phyloP scores from a whole-genome alignment of 2,888 invertebrate genomes.

The Agrochola litura region DNA sequence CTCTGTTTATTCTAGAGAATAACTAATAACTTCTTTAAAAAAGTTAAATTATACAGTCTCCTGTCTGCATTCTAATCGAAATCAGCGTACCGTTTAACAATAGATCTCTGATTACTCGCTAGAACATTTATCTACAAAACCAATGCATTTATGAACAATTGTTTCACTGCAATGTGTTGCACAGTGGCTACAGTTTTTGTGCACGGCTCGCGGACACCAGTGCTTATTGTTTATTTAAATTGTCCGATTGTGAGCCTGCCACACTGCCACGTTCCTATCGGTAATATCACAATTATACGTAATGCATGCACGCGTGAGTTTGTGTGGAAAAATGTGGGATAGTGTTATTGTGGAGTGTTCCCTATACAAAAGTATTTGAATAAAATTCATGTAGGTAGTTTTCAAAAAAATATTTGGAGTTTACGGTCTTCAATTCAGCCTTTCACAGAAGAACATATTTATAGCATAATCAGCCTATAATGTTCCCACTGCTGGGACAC shows the following conservation, averaged over 20 bases:
- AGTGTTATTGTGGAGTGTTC: not conserved
- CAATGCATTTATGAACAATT: constrained; percentile 4
- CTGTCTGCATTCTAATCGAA: not conserved
- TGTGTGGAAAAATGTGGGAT: constrained; percentile 21
- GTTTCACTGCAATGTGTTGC: constrained; percentile 9
- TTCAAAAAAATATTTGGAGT: not conserved
- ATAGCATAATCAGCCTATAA: too few species aligned
- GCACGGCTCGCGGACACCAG: constrained; percentile 43
- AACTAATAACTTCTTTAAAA: not conserved
- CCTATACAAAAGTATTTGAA: not conserved
- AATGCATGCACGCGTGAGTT: constrained; percentile 36
- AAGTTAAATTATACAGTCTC: not conserved
- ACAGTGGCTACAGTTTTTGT: constrained; percentile 53
- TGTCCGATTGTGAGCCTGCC: constrained; percentile 63
- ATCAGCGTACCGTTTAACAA: not conserved
- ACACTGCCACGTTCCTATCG: constrained; percentile 39
- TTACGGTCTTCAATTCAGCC: not conserved
- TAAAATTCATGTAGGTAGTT: not conserved
- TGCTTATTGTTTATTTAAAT: constrained; percentile 72
- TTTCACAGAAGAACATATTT: not conserved
- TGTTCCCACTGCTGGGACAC: too few species aligned
- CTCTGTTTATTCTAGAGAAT: not conserved
- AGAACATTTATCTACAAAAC: not conserved
- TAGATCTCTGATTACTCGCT: constrained; percentile 4
- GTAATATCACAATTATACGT: constrained; percentile 47